Evolutionary conservation across 1,140 invertebrate genomes (phyloP).

Genomic region (Tetranychus cinnabarinus): DNA sequence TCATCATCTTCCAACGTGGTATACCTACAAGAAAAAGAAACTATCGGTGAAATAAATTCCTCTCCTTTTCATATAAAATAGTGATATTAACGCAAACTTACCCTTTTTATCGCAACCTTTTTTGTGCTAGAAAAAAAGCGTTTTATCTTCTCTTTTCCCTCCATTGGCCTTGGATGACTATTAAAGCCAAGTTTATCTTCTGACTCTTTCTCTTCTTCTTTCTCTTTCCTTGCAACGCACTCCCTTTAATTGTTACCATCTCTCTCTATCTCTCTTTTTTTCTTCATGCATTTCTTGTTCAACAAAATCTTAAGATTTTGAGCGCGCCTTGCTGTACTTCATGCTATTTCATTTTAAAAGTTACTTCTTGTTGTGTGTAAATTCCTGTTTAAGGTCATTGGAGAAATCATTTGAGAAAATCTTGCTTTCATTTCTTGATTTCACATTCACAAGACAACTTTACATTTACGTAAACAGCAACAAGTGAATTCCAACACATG

Average conservation of each 20-base stretch:
- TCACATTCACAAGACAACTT: background rate
- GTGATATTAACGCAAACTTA: background rate
- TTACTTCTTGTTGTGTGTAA: background rate
- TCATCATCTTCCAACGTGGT: background rate
- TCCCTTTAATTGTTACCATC: background rate
- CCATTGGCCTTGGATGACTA: background rate
- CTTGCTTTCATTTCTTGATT: background rate
- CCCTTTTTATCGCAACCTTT: background rate
- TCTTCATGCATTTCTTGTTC: background rate
- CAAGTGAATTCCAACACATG: background rate
- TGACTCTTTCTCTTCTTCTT: background rate
- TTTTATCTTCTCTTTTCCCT: background rate
- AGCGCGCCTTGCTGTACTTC: background rate
- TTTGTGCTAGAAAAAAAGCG: background rate
- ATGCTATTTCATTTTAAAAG: background rate
- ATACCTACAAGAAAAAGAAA: background rate
- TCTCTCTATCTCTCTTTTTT: background rate
- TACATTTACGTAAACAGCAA: background rate
- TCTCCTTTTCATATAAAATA: background rate
- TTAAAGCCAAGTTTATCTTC: background rate
- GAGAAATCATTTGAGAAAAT: background rate
- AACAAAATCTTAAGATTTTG: background rate
- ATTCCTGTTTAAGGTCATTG: too few species aligned
- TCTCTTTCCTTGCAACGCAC: background rate
- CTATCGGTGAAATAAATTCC: background rate